Evolutionary conservation across 1,140 invertebrate species (phyloP).

Genomic region (Scylla paramamosain): DNA sequence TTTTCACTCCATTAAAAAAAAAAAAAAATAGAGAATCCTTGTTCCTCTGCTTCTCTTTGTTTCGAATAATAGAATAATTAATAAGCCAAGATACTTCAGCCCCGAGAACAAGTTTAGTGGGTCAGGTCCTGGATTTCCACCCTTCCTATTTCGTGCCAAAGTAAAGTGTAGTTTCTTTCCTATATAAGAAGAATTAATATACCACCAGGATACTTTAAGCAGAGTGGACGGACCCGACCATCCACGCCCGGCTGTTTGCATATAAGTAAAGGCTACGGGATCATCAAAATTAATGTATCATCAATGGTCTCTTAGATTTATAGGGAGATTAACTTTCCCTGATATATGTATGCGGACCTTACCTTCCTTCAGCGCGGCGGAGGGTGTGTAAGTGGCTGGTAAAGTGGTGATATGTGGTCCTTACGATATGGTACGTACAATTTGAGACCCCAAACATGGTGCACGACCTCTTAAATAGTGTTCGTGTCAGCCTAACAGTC

Average conservation of each 20-base stretch:
- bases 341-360: neutral
- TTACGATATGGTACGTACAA: neutral
- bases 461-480: neutral
- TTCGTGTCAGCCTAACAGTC: constrained; percentile 20
- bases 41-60: too few species aligned
- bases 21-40: too few species aligned
- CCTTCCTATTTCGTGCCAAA: too few species aligned
- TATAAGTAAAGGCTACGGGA: neutral
- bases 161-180: too few species aligned
- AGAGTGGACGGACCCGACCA: neutral
- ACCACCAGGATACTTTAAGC: too few species aligned
- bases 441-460: neutral
- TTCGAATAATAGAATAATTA: too few species aligned
- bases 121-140: too few species aligned
- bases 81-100: too few species aligned
- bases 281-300: neutral
- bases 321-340: neutral
- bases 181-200: too few species aligned
- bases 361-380: neutral
- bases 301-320: neutral
- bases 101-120: too few species aligned
- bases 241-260: neutral
- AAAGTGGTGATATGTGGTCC: neutral
- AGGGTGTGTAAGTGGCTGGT: neutral
- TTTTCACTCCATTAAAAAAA: too few species aligned